Conservation (phyloP, 1,140 invertebrate species). For the Brachionus paranguensis region DNA sequence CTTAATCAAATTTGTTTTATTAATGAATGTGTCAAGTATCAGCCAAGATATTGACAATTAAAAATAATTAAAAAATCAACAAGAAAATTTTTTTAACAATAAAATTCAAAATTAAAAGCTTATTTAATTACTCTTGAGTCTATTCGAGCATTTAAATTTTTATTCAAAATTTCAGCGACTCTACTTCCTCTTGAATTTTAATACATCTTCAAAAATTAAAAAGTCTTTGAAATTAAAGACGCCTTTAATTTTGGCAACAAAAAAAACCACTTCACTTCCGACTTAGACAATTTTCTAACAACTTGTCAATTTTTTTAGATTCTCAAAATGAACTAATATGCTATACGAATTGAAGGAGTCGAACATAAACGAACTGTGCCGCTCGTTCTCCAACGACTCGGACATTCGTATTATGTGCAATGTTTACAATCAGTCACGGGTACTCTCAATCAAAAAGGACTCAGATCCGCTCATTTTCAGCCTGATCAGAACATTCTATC, state of each 20-base stretch:
- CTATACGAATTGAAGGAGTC: not conserved
- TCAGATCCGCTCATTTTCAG: not conserved
- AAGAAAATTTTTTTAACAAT: no score
- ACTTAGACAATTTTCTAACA: not conserved
- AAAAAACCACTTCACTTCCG: not conserved
- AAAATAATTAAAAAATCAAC: no score
- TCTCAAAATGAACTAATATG: not conserved
- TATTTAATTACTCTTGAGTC: no score
- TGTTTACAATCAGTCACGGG: not conserved
- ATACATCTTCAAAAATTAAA: not conserved
- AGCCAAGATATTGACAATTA: no score
- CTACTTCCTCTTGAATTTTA: not conserved
- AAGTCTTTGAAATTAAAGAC: not conserved
- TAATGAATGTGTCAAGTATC: no score
- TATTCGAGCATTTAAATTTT: no score
- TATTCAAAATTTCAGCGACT: not conserved
- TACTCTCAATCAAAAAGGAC: not conserved
- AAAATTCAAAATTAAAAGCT: no score
- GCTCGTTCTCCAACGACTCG: not conserved
- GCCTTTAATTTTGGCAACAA: no score
- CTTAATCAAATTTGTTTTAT: no score
- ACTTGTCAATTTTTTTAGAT: not conserved
- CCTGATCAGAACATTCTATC: not conserved
- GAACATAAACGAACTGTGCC: not conserved
- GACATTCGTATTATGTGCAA: slow-evolving; percentile 16